Base-by-base conservation (phyloP, 2,113 vertebrate species). In the Elephantulus edwardii region DNA sequence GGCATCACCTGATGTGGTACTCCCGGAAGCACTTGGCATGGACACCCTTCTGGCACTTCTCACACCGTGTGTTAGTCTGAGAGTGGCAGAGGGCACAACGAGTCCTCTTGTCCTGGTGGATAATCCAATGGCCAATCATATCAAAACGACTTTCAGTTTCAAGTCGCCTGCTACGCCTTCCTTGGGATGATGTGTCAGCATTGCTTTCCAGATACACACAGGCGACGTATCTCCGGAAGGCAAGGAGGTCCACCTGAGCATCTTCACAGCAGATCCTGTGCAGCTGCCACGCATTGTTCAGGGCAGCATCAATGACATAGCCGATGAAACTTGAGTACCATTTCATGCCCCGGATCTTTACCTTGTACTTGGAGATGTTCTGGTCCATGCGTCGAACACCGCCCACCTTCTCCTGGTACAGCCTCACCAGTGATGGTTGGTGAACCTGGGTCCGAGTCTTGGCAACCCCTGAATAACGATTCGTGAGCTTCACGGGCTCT, bases 1-100 rank as follows among this genome's bases (percentile, higher is more conserved):
- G 13, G 16, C 9, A 19, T 89, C 80, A 94, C 1, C 80, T 81
- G 16, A 83, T 89, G 19, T 95, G 95, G 90, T 96, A 93, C 74
- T 94, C 91, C 60, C 42, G 24, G 71, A 96, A 96, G 30, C 91
- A 96, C 87, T 94, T 96, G 91, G 95, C 94, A 0, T 94, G 91
- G 20, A 96, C 86, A 0, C 94, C 91, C 76, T 95, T 95, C 89
- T 95, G 93, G 40, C 89, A 96, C 80, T 96, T 94, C 48, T 96
- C 94, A 0, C 95, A 95, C 22, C 80, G 81, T 5, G 93, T 96
- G 33, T 93, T 94, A 66, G 94, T 93, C 82, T 95, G 93, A 0
- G 94, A 95, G 81, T 96, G 89, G 87, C 93, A 96, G 6, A 94
- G 94, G 46, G 93, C 94, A 14, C 89, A 96, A 1, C 76, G 80